phyloP scores from a whole-genome alignment of 2,797 vertebrate species.

The Enteromius unitaeniatus region DNA sequence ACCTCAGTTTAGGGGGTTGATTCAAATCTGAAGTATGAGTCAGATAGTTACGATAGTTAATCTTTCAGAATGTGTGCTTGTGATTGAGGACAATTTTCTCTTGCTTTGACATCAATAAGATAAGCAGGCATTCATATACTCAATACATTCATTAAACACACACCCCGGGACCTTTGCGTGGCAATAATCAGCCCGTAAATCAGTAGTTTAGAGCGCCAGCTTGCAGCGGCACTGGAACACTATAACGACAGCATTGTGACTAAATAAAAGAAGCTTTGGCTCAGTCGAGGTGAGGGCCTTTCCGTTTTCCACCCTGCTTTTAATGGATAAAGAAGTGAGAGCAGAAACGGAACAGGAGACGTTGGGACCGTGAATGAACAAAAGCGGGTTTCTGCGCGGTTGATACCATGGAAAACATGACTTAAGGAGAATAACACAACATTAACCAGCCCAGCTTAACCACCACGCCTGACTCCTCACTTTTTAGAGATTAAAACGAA shows the following conservation, averaged over 20 bases:
- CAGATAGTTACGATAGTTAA: not conserved
- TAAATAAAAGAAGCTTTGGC: slow-evolving; percentile 35
- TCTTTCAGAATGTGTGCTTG: not conserved
- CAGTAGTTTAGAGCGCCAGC: slow-evolving; percentile 33
- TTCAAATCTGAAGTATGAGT: not conserved
- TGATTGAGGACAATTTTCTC: not conserved
- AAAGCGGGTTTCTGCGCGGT: not conserved
- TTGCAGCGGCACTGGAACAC: slow-evolving; percentile 19
- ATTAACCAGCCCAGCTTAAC: not conserved
- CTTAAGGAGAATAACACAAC: not conserved
- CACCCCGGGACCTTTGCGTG: not conserved
- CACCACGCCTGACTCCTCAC: not conserved
- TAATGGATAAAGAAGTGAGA: slow-evolving; percentile 18
- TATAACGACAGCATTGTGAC: slow-evolving; percentile 52
- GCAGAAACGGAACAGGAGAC: slow-evolving; percentile 29
- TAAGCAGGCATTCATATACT: slow-evolving; percentile 11
- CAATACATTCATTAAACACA: slow-evolving; percentile 18
- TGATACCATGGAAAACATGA: slow-evolving; percentile 43
- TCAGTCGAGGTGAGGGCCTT: slow-evolving; percentile 31
- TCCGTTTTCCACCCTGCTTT: slow-evolving; percentile 21
- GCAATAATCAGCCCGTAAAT: slow-evolving; percentile 56
- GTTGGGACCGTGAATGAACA: not conserved
- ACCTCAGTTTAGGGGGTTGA: not conserved
- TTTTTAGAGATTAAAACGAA: not conserved
- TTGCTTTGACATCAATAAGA: slow-evolving; percentile 18